These are phyloP conservation scores for Eidolon dupreanum DNA, from an alignment of 2,797 vertebrate species.

Conservation along the genomic window DNA sequence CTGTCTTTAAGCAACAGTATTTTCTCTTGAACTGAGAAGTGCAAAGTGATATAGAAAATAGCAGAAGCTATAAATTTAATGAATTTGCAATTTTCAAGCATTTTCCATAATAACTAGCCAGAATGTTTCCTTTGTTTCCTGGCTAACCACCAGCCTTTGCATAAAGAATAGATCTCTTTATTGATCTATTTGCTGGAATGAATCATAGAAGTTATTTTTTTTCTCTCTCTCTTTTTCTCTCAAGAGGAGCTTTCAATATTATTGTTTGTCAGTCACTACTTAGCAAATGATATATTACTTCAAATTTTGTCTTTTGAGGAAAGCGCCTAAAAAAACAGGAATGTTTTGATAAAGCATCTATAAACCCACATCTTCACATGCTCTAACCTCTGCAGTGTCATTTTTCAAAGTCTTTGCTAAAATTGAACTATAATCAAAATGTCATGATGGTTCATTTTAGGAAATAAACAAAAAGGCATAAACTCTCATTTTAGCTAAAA, in stretches of 20 bases:
- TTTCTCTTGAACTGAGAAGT: constrained; percentile 48
- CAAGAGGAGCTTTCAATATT: background rate
- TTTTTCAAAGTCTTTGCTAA: constrained; percentile 48
- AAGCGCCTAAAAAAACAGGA: background rate
- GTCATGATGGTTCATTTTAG: background rate
- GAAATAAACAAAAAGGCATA: background rate
- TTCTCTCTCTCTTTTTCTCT: background rate
- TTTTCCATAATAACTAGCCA: constrained; percentile 50
- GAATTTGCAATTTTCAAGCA: constrained; percentile 56
- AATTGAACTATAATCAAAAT: constrained; percentile 23
- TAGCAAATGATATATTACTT: background rate
- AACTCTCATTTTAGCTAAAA: background rate
- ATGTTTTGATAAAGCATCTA: constrained; percentile 19
- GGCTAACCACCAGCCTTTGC: background rate
- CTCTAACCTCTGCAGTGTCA: background rate
- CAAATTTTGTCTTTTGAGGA: background rate
- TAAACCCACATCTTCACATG: background rate
- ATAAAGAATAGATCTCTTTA: constrained; percentile 44
- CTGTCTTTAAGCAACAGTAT: constrained; percentile 48
- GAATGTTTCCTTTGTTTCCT: constrained; percentile 46
- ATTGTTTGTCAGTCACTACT: background rate
- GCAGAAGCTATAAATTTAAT: constrained; percentile 59
- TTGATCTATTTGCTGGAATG: constrained; percentile 48
- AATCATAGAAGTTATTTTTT: background rate
- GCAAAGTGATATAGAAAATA: constrained; percentile 28